phyloP scores from a whole-genome alignment of 2,797 vertebrate genomes.

The Tokudaia tokunoshimensis region DNA sequence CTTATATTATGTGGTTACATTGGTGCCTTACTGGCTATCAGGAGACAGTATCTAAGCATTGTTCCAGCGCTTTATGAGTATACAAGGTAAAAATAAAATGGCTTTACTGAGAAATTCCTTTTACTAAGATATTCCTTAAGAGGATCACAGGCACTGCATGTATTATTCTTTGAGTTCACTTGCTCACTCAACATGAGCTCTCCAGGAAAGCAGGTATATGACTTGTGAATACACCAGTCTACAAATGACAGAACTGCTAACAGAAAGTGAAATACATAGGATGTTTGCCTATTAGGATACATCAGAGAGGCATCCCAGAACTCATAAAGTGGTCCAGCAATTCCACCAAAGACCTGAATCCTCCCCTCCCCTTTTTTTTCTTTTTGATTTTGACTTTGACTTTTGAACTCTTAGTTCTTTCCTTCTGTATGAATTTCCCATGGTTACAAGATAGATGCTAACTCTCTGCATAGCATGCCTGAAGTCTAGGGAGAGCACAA shows the following conservation, averaged over 20 bases:
- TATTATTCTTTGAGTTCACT: neutral
- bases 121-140: neutral
- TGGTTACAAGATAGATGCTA: neutral
- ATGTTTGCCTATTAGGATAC: neutral
- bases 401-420: neutral
- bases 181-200: neutral
- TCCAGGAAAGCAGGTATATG: neutral
- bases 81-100: conserved; percentile 91
- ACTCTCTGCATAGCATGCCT: accelerated
- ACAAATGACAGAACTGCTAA: neutral
- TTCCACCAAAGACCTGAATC: neutral
- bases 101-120: neutral
- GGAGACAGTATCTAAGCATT: conserved; percentile 94
- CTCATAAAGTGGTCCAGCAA: neutral
- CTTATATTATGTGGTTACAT: conserved; percentile 95
- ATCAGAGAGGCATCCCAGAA: neutral
- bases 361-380: no score
- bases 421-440: neutral
- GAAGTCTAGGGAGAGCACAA: neutral
- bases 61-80: conserved; percentile 98
- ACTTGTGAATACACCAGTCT: neutral
- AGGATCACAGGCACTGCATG: neutral
- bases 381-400: neutral
- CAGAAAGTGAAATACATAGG: neutral
- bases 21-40: conserved; percentile 94